Percentiles rank a stretch among this genome's conserved stretches.
Evolutionary conservation across 30 jellyfish, hydroid and myxozoan genomes (phyloP).

Genomic region (Hydractinia echinata): DNA sequence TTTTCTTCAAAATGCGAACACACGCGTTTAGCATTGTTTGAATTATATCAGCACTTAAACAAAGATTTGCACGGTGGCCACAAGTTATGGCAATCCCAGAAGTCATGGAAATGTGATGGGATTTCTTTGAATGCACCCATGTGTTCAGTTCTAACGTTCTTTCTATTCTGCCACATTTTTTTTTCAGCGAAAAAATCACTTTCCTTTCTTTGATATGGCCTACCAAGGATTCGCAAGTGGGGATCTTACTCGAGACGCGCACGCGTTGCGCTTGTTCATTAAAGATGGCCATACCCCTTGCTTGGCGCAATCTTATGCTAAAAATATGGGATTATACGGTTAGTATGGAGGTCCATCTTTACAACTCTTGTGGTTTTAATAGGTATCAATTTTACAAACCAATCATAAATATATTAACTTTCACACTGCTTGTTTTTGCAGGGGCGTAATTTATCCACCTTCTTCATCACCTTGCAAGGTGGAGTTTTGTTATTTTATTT

Average conservation of each 20-base stretch:
- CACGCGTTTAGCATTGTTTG: no score
- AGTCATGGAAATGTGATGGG: no score
- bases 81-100: no score
- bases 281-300: slow-evolving; percentile 80
- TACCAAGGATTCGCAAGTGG: slow-evolving; percentile 99
- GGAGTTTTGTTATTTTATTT: background rate
- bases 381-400: no score
- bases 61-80: no score
- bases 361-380: no score
- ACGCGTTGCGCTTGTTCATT: slow-evolving; percentile 78
- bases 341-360: background rate
- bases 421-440: no score
- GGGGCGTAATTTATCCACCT: background rate
- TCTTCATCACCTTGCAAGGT: background rate
- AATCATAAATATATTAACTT: no score
- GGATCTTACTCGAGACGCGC: slow-evolving; percentile 81
- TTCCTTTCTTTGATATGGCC: slow-evolving; percentile 95
- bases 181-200: slow-evolving; percentile 58
- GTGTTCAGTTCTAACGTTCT: no score
- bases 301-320: slow-evolving; percentile 91
- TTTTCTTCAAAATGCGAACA: no score
- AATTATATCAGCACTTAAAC: no score
- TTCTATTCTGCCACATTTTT: background rate
- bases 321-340: slow-evolving; percentile 99
- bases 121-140: no score